phyloP scores from a whole-genome alignment of 2,797 vertebrate genomes.

The Pitangus sulphuratus region DNA sequence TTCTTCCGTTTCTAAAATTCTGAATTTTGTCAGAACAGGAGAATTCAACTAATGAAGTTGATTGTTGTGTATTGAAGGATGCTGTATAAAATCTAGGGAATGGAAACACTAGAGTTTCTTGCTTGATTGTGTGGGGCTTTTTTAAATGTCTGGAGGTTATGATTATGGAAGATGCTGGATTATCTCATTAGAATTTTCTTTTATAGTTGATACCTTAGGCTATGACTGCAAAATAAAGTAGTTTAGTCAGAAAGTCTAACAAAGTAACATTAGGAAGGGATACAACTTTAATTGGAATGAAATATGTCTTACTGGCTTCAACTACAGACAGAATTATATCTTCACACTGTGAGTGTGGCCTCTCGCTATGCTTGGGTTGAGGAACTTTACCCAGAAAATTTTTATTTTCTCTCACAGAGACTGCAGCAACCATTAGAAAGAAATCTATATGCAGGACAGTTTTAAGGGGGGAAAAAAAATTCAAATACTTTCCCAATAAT shows the following conservation, averaged over 20 bases:
- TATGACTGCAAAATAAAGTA: not conserved
- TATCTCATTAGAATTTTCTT: not conserved
- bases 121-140: not conserved
- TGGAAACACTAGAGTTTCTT: not conserved
- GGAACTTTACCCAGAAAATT: not conserved
- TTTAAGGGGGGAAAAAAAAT: not conserved
- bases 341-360: not conserved
- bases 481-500: not conserved
- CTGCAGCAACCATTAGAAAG: not conserved
- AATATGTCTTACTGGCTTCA: not conserved
- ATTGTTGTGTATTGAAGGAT: not conserved
- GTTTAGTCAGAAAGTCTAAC: not conserved
- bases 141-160: not conserved
- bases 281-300: not conserved
- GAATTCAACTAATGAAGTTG: not conserved
- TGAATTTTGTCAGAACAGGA: not conserved
- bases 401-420: not conserved
- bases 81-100: not conserved
- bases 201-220: not conserved
- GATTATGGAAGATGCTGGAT: not conserved
- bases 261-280: not conserved
- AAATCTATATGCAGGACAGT: not conserved
- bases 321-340: not conserved
- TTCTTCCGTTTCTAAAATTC: not conserved
- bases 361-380: not conserved